Evolutionary conservation across 2,113 vertebrate genomes (phyloP), one percentile per base, ranked within the genome.

Genomic region (Aviceda subcristata): DNA sequence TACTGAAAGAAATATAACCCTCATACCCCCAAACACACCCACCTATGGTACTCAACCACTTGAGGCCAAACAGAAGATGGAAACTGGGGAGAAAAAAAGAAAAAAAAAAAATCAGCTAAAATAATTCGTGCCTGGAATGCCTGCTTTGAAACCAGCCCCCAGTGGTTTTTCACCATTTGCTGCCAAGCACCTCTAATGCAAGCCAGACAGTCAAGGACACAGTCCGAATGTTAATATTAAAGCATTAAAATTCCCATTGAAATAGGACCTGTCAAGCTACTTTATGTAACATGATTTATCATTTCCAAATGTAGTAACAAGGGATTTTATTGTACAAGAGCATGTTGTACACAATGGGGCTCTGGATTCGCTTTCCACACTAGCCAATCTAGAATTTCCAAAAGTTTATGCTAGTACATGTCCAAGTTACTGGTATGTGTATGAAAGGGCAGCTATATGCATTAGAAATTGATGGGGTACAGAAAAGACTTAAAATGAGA

Each of bases 211-310:
- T 82, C 82, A 93, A 94, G 90, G 92, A 97, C 94, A 94, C 55
- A 82, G 93, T 53, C 57, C 88, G 96, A 95, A 97, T 97, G 90
- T 90, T 97, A 97, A 97, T 96, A 97, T 55, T 75, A 94, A 97
- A 93, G 90, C 97, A 97, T 92, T 97, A 97, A 95, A 94, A 97
- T 94, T 97, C 96, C 92, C 96, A 93, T 83, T 94, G 93, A 97
- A 96, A 97, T 85, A 69, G 82, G 93, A 94, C 85, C 92, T 95
- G 95, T 97, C 97, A 97, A 86, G 82, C 86, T 92, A 95, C 72
- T 97, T 97, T 97, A 96, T 96, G 95, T 95, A 97, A 97, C 89
- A 62, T 80, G 95, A 97, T 97, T 97, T 95, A 97, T 96, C 32
- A 2, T 93, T 95, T 96, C 93, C 96, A 96, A 96, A 95, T 88